Percentiles rank a stretch among this genome's conserved stretches.
Conservation (phyloP, 2,113 vertebrate genomes). For the Eublepharis macularius region DNA sequence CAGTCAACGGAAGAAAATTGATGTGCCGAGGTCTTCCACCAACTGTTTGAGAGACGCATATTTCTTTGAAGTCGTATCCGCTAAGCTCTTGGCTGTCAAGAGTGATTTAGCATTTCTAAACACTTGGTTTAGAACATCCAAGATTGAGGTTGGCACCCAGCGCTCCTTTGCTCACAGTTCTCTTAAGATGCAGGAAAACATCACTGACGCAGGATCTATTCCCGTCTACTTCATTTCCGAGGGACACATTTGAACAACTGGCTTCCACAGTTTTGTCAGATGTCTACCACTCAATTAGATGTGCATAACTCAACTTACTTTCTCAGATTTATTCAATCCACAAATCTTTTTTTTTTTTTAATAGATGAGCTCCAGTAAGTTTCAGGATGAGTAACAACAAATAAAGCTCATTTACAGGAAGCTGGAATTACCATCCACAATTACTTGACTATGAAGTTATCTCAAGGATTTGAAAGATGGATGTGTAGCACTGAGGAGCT, state of each 20-base stretch:
- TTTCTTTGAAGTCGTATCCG: conserved; percentile 10
- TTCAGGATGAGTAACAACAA: background rate
- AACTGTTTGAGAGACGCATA: background rate
- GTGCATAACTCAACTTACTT: background rate
- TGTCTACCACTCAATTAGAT: background rate
- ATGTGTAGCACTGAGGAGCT: no score
- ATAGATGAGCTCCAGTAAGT: background rate
- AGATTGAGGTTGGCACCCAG: background rate
- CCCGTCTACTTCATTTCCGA: background rate
- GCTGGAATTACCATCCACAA: background rate
- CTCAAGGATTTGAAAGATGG: background rate
- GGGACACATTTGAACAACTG: background rate
- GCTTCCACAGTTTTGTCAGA: background rate
- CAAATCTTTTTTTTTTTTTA: no score
- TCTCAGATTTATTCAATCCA: background rate
- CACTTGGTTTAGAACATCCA: conserved; percentile 16
- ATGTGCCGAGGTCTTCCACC: background rate
- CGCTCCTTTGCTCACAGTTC: background rate
- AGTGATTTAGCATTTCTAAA: conserved; percentile 23
- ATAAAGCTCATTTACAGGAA: background rate
- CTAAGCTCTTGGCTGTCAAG: background rate
- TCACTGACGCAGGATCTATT: background rate
- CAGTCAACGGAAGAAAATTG: conserved; percentile 2
- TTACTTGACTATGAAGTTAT: background rate
- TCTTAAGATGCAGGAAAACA: background rate